Percentiles rank a stretch among this genome's conserved stretches.
These are phyloP conservation scores for Clarias pachynema DNA, from an alignment of 2,797 vertebrate species.

Conservation along the genomic window DNA sequence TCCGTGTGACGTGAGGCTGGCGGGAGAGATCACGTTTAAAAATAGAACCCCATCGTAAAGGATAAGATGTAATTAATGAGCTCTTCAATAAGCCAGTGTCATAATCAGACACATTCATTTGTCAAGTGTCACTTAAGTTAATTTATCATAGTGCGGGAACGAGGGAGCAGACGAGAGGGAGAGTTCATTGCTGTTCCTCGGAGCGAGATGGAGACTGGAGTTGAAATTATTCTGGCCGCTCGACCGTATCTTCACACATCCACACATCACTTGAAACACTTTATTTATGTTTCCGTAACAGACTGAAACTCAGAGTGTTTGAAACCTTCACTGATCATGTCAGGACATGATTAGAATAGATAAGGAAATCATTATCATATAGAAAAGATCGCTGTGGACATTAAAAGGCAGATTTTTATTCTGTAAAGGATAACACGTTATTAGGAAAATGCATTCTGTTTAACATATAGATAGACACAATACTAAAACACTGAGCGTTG, in stretches of 20 bases:
- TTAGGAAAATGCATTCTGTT: neutral
- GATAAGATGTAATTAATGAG: conserved; percentile 13
- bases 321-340: neutral
- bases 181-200: conserved; percentile 10
- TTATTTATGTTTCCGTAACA: neutral
- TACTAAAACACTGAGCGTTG: neutral
- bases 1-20: neutral
- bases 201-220: neutral
- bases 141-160: conserved; percentile 18
- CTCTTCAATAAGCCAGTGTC: conserved; percentile 20
- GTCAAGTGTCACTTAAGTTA: conserved; percentile 18
- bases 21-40: conserved; percentile 14
- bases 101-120: conserved; percentile 31
- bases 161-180: neutral
- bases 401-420: neutral
- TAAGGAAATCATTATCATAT: neutral
- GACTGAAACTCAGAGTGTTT: neutral
- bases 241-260: neutral
- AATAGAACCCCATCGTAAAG: neutral
- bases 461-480: neutral
- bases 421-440: neutral
- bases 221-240: neutral
- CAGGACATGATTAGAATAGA: neutral
- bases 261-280: neutral
- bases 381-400: neutral